Evolutionary conservation across 2,113 vertebrate species (phyloP).

Genomic region (Theropithecus gelada): DNA sequence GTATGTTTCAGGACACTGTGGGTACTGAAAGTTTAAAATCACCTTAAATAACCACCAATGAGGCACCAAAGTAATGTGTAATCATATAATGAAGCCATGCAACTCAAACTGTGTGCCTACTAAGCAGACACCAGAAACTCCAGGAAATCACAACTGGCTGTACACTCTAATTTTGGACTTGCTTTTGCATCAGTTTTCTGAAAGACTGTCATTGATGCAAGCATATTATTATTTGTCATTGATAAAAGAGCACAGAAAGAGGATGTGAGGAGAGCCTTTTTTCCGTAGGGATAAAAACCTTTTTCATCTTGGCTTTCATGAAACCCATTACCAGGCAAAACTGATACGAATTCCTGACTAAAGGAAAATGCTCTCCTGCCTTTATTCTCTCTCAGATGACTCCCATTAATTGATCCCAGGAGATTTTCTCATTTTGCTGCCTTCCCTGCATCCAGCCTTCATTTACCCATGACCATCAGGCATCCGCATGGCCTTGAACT

Average conservation of each 20-base stretch:
- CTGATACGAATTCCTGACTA: not conserved
- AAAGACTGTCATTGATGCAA: not conserved
- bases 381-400: not conserved
- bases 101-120: not conserved
- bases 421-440: not conserved
- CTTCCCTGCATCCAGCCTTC: not conserved
- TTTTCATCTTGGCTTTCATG: conserved; percentile 40
- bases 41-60: not conserved
- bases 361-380: not conserved
- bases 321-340: not conserved
- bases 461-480: not conserved
- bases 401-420: not conserved
- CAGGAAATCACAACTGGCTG: not conserved
- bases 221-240: not conserved
- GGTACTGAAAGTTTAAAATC: not conserved
- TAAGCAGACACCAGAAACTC: not conserved
- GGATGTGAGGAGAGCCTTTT: not conserved
- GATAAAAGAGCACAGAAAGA: not conserved
- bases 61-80: not conserved
- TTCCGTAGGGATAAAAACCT: not conserved
- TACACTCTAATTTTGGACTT: not conserved
- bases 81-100: not conserved
- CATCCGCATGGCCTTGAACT: not conserved
- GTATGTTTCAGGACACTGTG: not conserved
- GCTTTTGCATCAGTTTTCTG: not conserved